Percentiles rank a stretch among this genome's conserved stretches.
phyloP scores from a whole-genome alignment of 2,113 vertebrate genomes.

The Clarias magur region DNA sequence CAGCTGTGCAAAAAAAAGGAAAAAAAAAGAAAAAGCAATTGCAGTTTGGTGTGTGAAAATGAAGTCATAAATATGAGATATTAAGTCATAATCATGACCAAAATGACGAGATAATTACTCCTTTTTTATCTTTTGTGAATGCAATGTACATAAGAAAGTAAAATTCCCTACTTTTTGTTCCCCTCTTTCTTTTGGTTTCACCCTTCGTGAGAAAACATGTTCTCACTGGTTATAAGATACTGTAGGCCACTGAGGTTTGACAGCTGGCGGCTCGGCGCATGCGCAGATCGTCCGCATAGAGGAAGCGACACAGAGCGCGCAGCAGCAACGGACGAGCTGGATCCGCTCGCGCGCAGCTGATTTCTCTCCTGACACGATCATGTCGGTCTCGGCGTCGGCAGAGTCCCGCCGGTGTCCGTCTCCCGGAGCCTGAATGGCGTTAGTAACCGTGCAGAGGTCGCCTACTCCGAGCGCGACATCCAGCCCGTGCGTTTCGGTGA shows the following conservation, averaged over 20 bases:
- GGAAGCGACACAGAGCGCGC: slow-evolving; percentile 67
- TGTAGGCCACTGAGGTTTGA: slow-evolving; percentile 57
- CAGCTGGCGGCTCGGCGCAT: slow-evolving; percentile 66
- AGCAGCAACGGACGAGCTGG: slow-evolving; percentile 59
- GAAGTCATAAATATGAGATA: too few relatives aligned
- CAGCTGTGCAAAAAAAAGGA: too few relatives aligned
- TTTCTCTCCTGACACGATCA: slow-evolving; percentile 58
- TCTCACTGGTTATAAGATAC: not conserved
- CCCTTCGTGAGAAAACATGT: not conserved
- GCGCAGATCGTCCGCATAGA: slow-evolving; percentile 60
- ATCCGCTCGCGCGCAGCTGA: slow-evolving; percentile 48
- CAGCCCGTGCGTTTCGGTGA: slow-evolving; percentile 93
- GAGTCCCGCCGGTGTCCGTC: slow-evolving; percentile 58
- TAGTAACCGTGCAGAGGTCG: slow-evolving; percentile 94
- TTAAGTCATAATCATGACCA: too few relatives aligned
- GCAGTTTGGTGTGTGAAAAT: too few relatives aligned
- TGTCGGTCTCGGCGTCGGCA: slow-evolving; percentile 66
- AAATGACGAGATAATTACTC: too few relatives aligned
- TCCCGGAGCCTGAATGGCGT: slow-evolving; percentile 82
- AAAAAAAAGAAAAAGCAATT: too few relatives aligned
- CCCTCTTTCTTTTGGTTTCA: not conserved
- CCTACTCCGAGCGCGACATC: slow-evolving; percentile 93
- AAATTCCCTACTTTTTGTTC: not conserved
- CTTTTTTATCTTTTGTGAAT: too few relatives aligned
- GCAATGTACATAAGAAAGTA: not conserved